phyloP scores from a whole-genome alignment of 1,140 invertebrate species.

The Brachionus koreanus region DNA sequence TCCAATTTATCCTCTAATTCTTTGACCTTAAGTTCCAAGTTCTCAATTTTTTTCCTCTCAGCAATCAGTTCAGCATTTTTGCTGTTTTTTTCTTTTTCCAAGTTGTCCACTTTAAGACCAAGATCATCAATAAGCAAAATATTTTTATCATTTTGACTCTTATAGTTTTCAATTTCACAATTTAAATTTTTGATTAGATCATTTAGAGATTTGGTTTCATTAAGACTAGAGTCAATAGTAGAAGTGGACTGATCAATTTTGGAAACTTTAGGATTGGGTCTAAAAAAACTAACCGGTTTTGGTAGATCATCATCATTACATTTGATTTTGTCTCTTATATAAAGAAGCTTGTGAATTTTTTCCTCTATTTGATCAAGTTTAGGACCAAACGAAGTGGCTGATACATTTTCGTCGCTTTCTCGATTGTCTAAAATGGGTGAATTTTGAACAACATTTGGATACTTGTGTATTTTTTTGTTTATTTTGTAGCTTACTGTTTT shows the following conservation, averaged over 20 bases:
- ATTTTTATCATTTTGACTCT: neutral
- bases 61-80: neutral
- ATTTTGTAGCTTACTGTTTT: slow-evolving; percentile 19
- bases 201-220: neutral
- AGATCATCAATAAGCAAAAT: neutral
- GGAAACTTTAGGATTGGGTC: neutral
- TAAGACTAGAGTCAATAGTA: neutral
- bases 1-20: neutral
- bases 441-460: neutral
- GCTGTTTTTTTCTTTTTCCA: neutral
- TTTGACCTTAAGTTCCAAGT: neutral
- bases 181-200: slow-evolving; percentile 14
- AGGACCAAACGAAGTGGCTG: neutral
- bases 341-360: slow-evolving; percentile 27
- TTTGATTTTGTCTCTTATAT: slow-evolving; percentile 37
- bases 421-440: neutral
- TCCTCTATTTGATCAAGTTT: slow-evolving; percentile 25
- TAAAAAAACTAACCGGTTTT: neutral
- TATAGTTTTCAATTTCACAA: neutral
- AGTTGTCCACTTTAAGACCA: neutral
- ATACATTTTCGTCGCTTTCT: neutral
- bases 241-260: slow-evolving; percentile 5
- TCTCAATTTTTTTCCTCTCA: neutral
- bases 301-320: neutral
- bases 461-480: neutral